These are phyloP conservation scores for Ailurus styani DNA, from an alignment of 2,113 vertebrate genomes.

Conservation along the genomic window DNA sequence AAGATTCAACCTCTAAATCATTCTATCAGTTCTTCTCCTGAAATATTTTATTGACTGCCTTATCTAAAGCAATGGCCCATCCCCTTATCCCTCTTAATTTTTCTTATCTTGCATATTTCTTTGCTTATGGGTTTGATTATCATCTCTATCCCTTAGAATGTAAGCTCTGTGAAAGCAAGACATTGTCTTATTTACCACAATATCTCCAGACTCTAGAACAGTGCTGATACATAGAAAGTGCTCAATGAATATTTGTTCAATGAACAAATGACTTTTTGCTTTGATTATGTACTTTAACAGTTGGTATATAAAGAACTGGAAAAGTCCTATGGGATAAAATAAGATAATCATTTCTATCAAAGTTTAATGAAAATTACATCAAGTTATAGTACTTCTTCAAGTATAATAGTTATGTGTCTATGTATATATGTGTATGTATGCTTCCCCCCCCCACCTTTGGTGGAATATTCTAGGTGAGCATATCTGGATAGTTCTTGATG, in stretches of 20 bases:
- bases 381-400: not conserved
- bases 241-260: not conserved
- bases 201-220: not conserved
- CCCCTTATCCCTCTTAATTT: not conserved
- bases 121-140: not conserved
- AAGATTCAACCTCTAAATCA: not conserved
- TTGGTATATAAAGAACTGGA: not conserved
- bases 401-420: not conserved
- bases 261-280: not conserved
- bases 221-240: not conserved
- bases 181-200: not conserved
- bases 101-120: not conserved
- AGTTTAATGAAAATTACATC: not conserved
- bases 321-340: not conserved
- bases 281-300: not conserved
- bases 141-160: not conserved
- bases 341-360: not conserved
- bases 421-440: not conserved
- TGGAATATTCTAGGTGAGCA: slow-evolving; percentile 87
- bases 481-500: slow-evolving; percentile 97
- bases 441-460: accelerated
- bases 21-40: not conserved
- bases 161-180: not conserved
- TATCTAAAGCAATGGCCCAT: not conserved
- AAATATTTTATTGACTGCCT: not conserved